Evolutionary conservation across 2,797 vertebrate species (phyloP).

Genomic region (Sylvia borin): DNA sequence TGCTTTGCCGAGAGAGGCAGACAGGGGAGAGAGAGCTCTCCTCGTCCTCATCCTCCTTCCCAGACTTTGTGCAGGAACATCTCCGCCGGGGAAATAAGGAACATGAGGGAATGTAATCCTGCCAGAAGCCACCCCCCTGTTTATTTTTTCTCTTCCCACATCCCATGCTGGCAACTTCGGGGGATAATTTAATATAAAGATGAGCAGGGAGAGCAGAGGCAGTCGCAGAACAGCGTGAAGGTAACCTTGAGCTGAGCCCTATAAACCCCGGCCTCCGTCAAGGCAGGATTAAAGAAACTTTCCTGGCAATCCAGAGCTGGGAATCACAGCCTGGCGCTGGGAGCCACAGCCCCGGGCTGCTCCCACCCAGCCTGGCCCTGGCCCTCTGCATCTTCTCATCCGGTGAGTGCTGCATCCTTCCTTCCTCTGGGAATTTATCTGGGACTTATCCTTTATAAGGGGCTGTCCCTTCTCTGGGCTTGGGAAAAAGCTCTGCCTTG

Average conservation of each 20-base stretch:
- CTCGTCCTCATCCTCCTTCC: not conserved
- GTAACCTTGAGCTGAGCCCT: constrained; percentile 44
- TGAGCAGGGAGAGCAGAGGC: not conserved
- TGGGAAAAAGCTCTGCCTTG: not conserved
- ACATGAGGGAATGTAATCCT: not conserved
- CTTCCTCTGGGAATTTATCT: not conserved
- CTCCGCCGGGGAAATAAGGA: not conserved
- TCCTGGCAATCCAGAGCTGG: not conserved
- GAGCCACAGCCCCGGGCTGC: not conserved
- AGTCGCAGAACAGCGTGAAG: not conserved
- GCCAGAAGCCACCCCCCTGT: not conserved
- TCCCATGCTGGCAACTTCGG: not conserved
- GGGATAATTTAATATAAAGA: not conserved
- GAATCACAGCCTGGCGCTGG: not conserved
- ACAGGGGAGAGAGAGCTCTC: not conserved
- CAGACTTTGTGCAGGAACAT: not conserved
- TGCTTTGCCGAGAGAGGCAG: not conserved
- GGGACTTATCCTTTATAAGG: fast-evolving
- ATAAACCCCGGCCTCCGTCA: not conserved
- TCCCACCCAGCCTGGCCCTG: not conserved
- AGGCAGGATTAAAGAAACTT: constrained; percentile 34
- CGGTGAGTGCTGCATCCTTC: not conserved
- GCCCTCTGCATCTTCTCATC: not conserved
- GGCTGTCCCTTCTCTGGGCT: not conserved
- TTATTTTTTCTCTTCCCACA: not conserved